Percentiles rank a stretch among this genome's conserved stretches.
phyloP scores from a whole-genome alignment of 2,113 vertebrate genomes.

The Cebus imitator region DNA sequence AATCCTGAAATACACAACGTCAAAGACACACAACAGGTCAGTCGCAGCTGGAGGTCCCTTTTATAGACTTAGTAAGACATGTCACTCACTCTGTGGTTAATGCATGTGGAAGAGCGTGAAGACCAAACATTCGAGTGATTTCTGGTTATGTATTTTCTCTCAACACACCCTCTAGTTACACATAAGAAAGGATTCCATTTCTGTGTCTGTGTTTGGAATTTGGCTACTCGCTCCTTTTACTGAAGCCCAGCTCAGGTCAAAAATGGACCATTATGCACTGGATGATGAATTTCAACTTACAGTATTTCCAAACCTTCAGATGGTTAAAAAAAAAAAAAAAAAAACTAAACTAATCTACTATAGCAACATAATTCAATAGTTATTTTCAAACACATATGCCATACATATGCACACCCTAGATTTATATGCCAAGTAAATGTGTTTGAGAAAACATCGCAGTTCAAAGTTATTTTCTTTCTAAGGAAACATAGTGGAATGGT shows the following conservation, averaged over 20 bases:
- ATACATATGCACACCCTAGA: no score
- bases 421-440: no score
- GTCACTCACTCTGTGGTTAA: background rate
- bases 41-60: background rate
- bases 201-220: background rate
- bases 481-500: background rate
- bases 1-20: conserved; percentile 85
- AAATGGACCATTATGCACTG: background rate
- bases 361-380: background rate
- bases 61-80: background rate
- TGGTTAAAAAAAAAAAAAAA: background rate
- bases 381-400: no score
- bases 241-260: background rate
- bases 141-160: background rate
- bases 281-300: background rate
- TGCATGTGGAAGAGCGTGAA: background rate
- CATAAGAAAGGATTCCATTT: background rate
- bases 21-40: conserved; percentile 43
- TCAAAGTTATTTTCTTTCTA: background rate
- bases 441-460: no score
- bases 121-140: background rate
- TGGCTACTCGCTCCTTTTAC: background rate
- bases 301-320: conserved; percentile 30
- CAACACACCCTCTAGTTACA: background rate
- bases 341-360: background rate